Base-by-base conservation (phyloP, 2,888 invertebrate genomes). In the Ypsolopha sequella region DNA sequence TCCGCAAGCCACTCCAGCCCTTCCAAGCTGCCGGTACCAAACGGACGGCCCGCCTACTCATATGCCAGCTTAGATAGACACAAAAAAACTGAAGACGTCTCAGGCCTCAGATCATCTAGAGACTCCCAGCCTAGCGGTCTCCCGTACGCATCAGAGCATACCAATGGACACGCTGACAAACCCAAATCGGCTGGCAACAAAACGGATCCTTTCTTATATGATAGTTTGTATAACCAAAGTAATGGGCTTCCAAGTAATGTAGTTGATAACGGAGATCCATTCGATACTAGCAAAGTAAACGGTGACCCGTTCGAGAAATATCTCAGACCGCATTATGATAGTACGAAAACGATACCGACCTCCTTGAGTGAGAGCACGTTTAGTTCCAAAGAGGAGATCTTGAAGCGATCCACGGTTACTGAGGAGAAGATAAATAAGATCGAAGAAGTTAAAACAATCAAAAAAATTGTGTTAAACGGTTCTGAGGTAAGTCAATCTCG, bases 381-480 rank as follows among this genome's bases (percentile, higher is more conserved):
- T 58, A 66, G 67, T 52, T 67, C 70, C 50, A 75, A 70, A 34
- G 77, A 82, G 58, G 79, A 82, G 66, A 69, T 76, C 51, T 72
- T 65, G 44, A 76, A 80, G 55, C 72, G 75, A 52, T 78, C 81
- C 2, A 76, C 73, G 6, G 69, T 87, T 54, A 81, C 77, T 11
- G 86, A 88, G 59, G 77, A 79, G 55, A 75, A 80, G 62, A 71
- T 82, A 56, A 84, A 66, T 57, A 76, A 87, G 69, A 65, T 76
- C 7, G 81, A 87, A 67, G 85, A 88, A 73, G 73, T 86, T 36
- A 85, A 79, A 55, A 87, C 86, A n/a, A 78, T 80, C 55, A 85
- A 81, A 63, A 87, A 80, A 65, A 68, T 85, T 52, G 61, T 80
- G 36, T 60, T 86, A 4, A 87, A 86, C 58, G 86, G 82, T 39